These are phyloP conservation scores for Oostethus manadensis DNA, from an alignment of 2,113 vertebrate genomes.

Conservation along the genomic window DNA sequence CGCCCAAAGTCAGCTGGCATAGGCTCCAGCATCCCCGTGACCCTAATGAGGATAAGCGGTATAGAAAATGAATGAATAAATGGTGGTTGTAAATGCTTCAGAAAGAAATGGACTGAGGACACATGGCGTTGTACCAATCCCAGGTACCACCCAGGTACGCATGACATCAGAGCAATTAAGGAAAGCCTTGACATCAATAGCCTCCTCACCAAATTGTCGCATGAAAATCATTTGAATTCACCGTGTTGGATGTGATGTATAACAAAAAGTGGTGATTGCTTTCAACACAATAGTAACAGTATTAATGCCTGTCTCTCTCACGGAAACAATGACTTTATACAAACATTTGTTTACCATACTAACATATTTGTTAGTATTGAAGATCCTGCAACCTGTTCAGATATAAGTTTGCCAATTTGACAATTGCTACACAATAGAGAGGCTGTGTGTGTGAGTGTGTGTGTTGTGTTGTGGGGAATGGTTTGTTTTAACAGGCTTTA, in stretches of 20 bases:
- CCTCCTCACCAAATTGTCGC: too few species aligned
- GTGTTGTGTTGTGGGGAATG: too few species aligned
- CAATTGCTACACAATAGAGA: too few species aligned
- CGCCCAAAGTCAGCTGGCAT: too few species aligned
- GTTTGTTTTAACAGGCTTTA: too few species aligned
- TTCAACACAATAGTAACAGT: too few species aligned
- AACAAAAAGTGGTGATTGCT: background rate
- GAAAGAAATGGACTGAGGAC: background rate
- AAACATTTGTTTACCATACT: too few species aligned
- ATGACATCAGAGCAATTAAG: background rate
- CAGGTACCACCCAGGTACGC: background rate
- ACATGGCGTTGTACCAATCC: background rate
- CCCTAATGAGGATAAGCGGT: too few species aligned
- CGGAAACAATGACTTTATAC: background rate
- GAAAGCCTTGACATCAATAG: too few species aligned
- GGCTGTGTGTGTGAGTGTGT: too few species aligned
- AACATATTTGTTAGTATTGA: background rate
- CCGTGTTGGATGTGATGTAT: background rate
- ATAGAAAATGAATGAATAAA: too few species aligned
- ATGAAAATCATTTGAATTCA: background rate
- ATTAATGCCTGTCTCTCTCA: background rate
- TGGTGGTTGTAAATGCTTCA: background rate
- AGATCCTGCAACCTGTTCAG: background rate
- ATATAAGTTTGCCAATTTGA: background rate
- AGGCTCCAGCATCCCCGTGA: too few species aligned